Evolutionary conservation across 2,888 invertebrate genomes (phyloP).

Genomic region (Acrobasis repandana): DNA sequence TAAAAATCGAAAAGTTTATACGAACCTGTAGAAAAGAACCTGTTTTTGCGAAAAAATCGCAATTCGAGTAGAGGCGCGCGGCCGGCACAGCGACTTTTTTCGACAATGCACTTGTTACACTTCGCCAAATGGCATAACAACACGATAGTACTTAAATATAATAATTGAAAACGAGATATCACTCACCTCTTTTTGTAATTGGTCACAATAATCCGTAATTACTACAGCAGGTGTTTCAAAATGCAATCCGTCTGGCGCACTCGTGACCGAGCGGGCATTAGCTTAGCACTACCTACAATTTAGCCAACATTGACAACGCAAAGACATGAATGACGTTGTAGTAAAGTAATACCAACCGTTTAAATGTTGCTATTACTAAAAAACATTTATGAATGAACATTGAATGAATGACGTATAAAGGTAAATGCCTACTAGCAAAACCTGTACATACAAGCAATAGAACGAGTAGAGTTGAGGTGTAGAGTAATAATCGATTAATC

Average conservation of each 20-base stretch:
- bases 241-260: conserved; percentile 53
- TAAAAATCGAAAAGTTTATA: conserved; percentile 53
- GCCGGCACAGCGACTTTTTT: conserved; percentile 50
- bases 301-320: conserved; percentile 57
- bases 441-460: background rate
- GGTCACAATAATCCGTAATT: conserved; percentile 42
- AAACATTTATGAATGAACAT: background rate
- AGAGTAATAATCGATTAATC: too few species aligned
- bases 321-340: conserved; percentile 26
- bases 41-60: conserved; percentile 56
- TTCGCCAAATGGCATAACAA: background rate
- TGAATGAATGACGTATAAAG: background rate
- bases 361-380: conserved; percentile 9
- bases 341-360: conserved; percentile 9
- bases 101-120: conserved; percentile 31
- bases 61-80: conserved; percentile 2
- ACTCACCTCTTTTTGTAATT: conserved; percentile 47
- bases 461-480: too few species aligned
- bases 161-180: conserved; percentile 9
- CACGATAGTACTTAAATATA: background rate
- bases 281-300: conserved; percentile 65
- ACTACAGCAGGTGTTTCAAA: conserved; percentile 48
- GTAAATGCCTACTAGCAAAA: background rate
- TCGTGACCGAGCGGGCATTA: conserved; percentile 78
- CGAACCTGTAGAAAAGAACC: conserved; percentile 48